Evolutionary conservation across 2,113 vertebrate species (phyloP), one percentile per base, ranked within the genome.

Genomic region (Ranitomeya variabilis): DNA sequence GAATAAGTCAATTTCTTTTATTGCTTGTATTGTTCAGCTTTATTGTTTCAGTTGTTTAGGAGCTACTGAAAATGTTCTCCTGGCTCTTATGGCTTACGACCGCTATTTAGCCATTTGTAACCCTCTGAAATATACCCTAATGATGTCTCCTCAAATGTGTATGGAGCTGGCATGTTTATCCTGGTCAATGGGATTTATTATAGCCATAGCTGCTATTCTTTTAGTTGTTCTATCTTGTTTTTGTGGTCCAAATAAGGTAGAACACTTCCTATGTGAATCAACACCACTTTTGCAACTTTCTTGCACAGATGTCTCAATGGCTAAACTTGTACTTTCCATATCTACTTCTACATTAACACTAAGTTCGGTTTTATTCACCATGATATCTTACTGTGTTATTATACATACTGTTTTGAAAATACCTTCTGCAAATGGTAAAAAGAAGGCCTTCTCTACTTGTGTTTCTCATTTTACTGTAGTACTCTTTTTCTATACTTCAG

Each of bases 31-130:
- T 59, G 85, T 84, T 4, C 92, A 93, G 71, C 73, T 91, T 26
- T 93, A 92, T 67, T 85, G 88, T 1, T 90, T 92, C 55, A 90
- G 92, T 78, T 91, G 92, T 57, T 89, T 92, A 45, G 93, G 92
- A 64, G 90, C 89, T 57, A 89, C 90, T 11, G 85, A 86, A 66
- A 66, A 86, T 77, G 37, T 85, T 45, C 60, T 85, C 26, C 45
- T 88, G 66, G 54, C 77, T 1, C 81, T 90, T 15, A 90, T 89
- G 86, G 86, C 84, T 52, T 73, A 90, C 31, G 90, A 90, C 66
- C 52, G 57, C 45, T 92, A 89, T 31, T 66, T 90, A 55, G 90
- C 90, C 51, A 90, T 90, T 69, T 90, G 90, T 52, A 89, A 90
- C 62, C 87, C 89, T 2, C 83, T 90, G 4, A 62, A 0, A 67